Conservation (phyloP, 2,113 vertebrate genomes). For the Pseudopipra pipra region DNA sequence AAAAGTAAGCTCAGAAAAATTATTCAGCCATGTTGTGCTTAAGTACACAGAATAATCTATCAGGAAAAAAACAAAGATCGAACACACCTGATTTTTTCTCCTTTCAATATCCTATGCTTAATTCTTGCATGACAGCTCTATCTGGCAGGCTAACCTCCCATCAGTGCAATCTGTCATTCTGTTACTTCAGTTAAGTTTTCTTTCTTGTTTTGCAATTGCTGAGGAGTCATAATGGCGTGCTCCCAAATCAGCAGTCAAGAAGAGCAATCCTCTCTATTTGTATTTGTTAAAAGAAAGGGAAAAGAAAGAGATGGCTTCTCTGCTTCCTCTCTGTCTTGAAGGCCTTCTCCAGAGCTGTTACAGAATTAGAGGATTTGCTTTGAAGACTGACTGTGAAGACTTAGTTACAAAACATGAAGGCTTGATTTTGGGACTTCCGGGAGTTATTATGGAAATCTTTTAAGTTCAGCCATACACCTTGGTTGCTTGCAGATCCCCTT, state of each 20-base stretch:
- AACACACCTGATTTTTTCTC: background rate
- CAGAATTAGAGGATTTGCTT: background rate
- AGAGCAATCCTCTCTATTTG: background rate
- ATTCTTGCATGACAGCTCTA: background rate
- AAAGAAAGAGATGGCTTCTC: background rate
- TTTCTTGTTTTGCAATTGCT: slow-evolving; percentile 13
- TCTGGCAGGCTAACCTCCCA: slow-evolving; percentile 5
- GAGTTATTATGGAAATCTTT: background rate
- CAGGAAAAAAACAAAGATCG: background rate
- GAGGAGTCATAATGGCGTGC: background rate
- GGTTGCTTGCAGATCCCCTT: background rate
- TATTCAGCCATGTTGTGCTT: background rate
- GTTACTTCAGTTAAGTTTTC: slow-evolving; percentile 42
- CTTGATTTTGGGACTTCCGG: background rate
- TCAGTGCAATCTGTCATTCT: slow-evolving; percentile 19
- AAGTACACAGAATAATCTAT: background rate
- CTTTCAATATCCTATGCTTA: background rate
- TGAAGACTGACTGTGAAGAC: background rate
- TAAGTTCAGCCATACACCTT: background rate
- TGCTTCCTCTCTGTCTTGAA: background rate
- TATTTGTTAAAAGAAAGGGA: background rate
- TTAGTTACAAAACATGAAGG: background rate
- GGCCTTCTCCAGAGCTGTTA: background rate
- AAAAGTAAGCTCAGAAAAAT: background rate
- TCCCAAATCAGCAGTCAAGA: slow-evolving; percentile 14